Conservation (phyloP, 1,140 invertebrate genomes). For the Drosophila neocordata region DNA sequence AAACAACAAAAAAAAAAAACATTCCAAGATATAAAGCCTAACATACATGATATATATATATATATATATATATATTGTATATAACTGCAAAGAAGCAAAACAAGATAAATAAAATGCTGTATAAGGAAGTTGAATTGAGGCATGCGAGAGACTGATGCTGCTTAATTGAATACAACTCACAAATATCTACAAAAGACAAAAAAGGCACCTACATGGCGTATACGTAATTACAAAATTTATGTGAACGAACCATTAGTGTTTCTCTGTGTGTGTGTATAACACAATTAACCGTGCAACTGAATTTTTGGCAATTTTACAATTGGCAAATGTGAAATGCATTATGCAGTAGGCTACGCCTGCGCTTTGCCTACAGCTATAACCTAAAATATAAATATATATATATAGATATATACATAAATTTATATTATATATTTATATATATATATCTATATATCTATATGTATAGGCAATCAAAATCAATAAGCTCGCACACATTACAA, state of each 20-base stretch:
- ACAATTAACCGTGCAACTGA: conserved; percentile 47
- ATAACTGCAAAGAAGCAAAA: conserved; percentile 10
- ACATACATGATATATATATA: background rate
- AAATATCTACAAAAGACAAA: conserved; percentile 20
- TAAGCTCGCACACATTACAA: conserved; percentile 71
- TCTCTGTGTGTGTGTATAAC: conserved; percentile 37
- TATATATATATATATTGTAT: background rate
- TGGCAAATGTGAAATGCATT: conserved; percentile 35
- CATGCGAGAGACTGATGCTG: conserved; percentile 40
- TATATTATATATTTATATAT: background rate
- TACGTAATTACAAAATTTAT: conserved; percentile 80
- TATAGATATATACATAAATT: background rate
- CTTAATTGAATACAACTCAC: conserved; percentile 58
- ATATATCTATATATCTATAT: background rate
- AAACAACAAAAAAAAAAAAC: conserved; percentile 19
- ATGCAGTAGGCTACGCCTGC: conserved; percentile 47
- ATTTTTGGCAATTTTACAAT: background rate
- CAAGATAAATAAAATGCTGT: conserved; percentile 41
- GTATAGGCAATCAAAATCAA: conserved; percentile 55
- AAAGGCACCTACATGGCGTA: conserved; percentile 70
- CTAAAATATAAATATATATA: background rate
- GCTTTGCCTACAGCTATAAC: background rate
- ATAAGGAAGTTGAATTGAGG: conserved; percentile 70
- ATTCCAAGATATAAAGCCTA: background rate
- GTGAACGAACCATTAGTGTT: conserved; percentile 47